A percentile compares a stretch with the other conserved stretches of the same genome.
Evolutionary conservation across 2,797 vertebrate genomes (phyloP).

Genomic region (Hydrocynus forskahlii): DNA sequence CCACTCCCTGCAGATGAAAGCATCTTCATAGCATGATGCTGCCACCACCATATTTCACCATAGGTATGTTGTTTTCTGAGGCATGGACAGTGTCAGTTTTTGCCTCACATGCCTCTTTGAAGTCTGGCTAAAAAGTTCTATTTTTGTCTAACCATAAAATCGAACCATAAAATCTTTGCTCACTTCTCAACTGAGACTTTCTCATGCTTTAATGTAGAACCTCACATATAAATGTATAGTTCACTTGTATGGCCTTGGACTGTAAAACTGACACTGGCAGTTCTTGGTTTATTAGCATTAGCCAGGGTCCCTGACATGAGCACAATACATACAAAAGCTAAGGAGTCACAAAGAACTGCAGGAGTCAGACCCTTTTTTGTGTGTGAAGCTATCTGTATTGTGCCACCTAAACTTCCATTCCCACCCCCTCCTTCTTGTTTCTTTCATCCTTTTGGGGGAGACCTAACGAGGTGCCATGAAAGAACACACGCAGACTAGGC

Average conservation of each 20-base stretch:
- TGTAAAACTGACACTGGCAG: not conserved
- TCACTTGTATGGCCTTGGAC: not conserved
- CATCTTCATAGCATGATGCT: too few relatives aligned
- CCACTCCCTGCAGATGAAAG: too few relatives aligned
- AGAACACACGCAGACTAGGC: constrained; percentile 83
- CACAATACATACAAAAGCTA: constrained; percentile 75
- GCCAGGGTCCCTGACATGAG: constrained; percentile 70
- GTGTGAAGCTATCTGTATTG: constrained; percentile 73
- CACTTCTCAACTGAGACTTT: too few relatives aligned
- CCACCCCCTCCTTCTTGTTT: constrained; percentile 52
- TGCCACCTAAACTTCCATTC: constrained; percentile 68
- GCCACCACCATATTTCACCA: too few relatives aligned
- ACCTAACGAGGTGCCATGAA: constrained; percentile 81
- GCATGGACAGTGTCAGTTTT: too few relatives aligned
- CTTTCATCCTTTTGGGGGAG: constrained; percentile 75
- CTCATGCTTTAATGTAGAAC: too few relatives aligned
- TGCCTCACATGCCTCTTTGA: too few relatives aligned
- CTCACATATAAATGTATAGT: not conserved
- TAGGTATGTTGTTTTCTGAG: too few relatives aligned
- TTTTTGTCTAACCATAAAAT: too few relatives aligned
- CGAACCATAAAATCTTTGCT: too few relatives aligned
- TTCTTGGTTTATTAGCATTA: not conserved
- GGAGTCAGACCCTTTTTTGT: constrained; percentile 56
- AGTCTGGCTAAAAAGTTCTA: too few relatives aligned
- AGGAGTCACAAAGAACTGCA: constrained; percentile 68